A percentile compares a stretch with the other conserved stretches of the same genome.
Evolutionary conservation across 2,113 vertebrate species (phyloP).

Genomic region (Pteropus alecto): DNA sequence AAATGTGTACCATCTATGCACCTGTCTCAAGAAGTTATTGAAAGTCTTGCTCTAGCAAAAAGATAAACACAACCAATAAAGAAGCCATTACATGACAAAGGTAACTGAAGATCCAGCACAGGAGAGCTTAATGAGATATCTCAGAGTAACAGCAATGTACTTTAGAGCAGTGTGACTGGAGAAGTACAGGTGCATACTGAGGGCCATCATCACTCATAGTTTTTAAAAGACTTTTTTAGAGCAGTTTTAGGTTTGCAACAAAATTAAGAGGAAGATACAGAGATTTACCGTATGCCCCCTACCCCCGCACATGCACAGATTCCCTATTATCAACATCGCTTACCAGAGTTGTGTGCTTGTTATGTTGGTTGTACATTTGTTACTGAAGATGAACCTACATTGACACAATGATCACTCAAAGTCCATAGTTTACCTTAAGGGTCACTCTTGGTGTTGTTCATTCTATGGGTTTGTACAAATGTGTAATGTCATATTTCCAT

Average conservation of each 20-base stretch:
- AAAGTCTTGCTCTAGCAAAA: background rate
- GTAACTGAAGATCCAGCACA: background rate
- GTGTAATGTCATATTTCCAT: background rate
- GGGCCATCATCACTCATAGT: background rate
- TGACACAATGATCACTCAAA: background rate
- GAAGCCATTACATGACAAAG: background rate
- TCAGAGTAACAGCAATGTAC: background rate
- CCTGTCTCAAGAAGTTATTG: background rate
- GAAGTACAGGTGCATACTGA: accelerated
- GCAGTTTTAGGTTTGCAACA: background rate
- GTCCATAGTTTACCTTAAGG: background rate
- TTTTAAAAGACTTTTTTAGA: background rate
- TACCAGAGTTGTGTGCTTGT: background rate
- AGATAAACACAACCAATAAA: background rate
- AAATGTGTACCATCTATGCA: background rate
- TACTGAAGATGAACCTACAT: background rate
- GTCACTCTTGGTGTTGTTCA: background rate
- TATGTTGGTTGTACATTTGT: background rate
- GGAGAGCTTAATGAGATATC: background rate
- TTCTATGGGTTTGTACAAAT: background rate
- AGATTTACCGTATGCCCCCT: background rate
- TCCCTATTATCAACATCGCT: no score
- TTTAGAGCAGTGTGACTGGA: background rate
- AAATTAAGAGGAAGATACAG: background rate
- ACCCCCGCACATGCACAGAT: background rate